A percentile compares a stretch with the other conserved stretches of the same genome.
phyloP scores from a whole-genome alignment of 2,888 invertebrate genomes.

The Drosophila antonietae region DNA sequence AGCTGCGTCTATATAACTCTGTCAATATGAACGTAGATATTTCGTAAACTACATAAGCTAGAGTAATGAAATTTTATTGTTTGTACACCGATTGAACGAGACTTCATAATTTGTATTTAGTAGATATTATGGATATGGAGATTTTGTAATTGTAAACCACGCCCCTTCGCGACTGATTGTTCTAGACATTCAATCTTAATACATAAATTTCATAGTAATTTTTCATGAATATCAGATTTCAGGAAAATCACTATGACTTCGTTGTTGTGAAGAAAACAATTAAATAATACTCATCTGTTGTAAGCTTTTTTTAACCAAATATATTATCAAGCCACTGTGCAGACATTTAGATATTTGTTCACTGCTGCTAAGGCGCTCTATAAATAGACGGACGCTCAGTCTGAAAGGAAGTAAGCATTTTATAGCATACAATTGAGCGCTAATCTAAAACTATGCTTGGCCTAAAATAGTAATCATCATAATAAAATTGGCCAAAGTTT shows the following conservation, averaged over 20 bases:
- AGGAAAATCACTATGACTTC: not conserved
- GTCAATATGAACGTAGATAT: no score
- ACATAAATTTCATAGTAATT: not conserved
- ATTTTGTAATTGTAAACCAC: no score
- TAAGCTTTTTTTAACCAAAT: constrained; percentile 11
- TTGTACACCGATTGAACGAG: no score
- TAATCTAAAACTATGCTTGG: constrained; percentile 43
- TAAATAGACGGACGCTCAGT: constrained; percentile 12
- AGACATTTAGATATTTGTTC: constrained; percentile 18
- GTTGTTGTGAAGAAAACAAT: not conserved
- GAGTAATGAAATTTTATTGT: no score
- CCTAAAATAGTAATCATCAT: constrained; percentile 58
- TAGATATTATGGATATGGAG: no score
- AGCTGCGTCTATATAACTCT: no score
- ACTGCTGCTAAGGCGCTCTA: constrained; percentile 1
- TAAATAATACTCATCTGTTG: not conserved
- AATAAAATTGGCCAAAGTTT: constrained; percentile 49
- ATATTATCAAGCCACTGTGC: constrained; percentile 15
- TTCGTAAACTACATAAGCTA: no score
- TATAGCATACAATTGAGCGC: constrained; percentile 69
- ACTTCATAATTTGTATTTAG: no score
- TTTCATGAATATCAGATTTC: not conserved
- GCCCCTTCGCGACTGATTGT: no score
- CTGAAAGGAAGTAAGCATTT: constrained; percentile 40
- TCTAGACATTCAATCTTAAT: not conserved